These are phyloP conservation scores for Umimayanthus chanpuru DNA, from an alignment of 92 coral and sea anemone species.

Conservation along the genomic window DNA sequence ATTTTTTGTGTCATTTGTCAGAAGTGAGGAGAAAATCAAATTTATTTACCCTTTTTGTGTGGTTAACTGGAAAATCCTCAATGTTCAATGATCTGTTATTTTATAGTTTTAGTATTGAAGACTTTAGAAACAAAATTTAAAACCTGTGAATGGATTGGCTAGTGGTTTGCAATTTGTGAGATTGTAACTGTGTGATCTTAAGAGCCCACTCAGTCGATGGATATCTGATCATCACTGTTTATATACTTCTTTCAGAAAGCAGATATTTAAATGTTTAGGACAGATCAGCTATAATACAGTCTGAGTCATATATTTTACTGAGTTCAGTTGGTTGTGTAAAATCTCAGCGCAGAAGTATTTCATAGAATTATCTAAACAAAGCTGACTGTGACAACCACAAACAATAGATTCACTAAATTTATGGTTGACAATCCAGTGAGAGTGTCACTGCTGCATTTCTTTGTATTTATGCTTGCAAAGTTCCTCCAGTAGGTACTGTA, in stretches of 20 bases:
- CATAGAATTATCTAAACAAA: no score
- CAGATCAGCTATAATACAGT: background rate
- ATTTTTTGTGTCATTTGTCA: background rate
- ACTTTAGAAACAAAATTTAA: constrained; percentile 3
- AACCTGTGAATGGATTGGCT: constrained; percentile 14
- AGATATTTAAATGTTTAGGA: background rate
- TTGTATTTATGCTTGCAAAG: background rate
- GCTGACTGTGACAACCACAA: background rate
- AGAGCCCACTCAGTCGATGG: background rate
- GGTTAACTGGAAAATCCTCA: background rate
- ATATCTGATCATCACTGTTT: background rate
- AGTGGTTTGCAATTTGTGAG: background rate
- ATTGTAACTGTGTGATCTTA: constrained; percentile 10
- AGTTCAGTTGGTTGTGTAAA: background rate
- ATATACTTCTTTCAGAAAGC: background rate
- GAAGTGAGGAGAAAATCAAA: background rate
- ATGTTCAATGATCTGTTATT: constrained; percentile 12
- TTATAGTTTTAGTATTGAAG: constrained; percentile 11
- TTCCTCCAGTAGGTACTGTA: background rate
- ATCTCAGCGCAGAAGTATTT: background rate
- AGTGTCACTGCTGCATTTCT: background rate
- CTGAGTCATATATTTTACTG: no score
- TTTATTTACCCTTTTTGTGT: background rate
- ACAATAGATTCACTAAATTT: background rate
- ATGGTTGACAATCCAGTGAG: background rate